phyloP scores from a whole-genome alignment of 2,113 vertebrate species.

The Todiramphus saurophagus region DNA sequence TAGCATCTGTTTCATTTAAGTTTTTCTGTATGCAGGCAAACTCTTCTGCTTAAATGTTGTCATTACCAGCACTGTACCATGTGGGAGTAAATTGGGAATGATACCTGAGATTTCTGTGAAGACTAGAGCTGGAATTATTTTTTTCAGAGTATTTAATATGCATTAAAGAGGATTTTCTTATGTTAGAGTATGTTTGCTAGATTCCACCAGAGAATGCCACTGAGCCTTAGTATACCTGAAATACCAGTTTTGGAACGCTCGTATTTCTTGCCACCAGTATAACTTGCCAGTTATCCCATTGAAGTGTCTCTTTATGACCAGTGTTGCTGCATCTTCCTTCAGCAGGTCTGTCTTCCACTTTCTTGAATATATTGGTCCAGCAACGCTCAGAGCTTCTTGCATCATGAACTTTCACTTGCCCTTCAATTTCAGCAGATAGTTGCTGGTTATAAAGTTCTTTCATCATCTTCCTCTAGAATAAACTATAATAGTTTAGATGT shows the following conservation, averaged over 20 bases:
- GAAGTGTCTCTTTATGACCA: background rate
- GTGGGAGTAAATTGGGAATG: background rate
- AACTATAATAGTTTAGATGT: background rate
- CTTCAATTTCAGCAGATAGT: background rate
- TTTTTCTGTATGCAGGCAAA: background rate
- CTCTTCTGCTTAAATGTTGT: background rate
- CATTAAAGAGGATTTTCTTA: background rate
- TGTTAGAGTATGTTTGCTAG: background rate
- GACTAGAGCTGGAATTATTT: background rate
- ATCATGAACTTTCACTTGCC: background rate
- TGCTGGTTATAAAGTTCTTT: background rate
- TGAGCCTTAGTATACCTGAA: background rate
- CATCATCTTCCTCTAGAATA: too few species aligned
- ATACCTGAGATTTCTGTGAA: background rate
- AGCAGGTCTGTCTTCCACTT: background rate
- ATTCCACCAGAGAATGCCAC: background rate
- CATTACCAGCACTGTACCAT: background rate
- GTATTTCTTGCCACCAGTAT: background rate
- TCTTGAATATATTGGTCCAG: background rate
- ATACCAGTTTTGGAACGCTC: background rate
- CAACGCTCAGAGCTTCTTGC: background rate
- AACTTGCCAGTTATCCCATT: background rate
- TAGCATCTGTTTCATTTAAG: background rate
- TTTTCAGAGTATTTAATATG: background rate
- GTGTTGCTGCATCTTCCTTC: background rate